Evolutionary conservation across 2,113 vertebrate genomes (phyloP).

Genomic region (Falcunculus frontatus): DNA sequence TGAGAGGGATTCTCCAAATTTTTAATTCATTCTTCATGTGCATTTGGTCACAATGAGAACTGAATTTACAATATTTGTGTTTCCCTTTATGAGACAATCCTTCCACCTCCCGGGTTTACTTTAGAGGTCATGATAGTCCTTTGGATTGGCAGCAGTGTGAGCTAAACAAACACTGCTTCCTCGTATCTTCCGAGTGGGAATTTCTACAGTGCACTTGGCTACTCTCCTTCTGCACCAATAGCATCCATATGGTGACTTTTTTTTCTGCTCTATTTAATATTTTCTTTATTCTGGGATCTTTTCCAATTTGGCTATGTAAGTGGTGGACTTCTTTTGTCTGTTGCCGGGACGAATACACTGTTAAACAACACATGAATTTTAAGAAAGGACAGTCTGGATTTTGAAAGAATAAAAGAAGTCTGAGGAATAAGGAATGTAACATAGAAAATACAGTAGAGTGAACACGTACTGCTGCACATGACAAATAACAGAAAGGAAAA

Average conservation of each 20-base stretch:
- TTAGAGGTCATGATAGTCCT: conserved; percentile 32
- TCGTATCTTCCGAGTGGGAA: conserved; percentile 39
- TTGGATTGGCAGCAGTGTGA: conserved; percentile 46
- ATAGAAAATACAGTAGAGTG: background rate
- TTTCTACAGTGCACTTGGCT: conserved; percentile 57
- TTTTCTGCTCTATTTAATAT: conserved; percentile 64
- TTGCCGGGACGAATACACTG: background rate
- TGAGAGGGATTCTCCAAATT: background rate
- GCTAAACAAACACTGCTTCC: conserved; percentile 51
- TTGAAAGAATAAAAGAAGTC: conserved; percentile 19
- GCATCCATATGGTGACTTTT: conserved; percentile 63
- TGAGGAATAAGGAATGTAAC: background rate
- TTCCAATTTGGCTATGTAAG: conserved; percentile 62
- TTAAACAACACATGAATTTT: conserved; percentile 36
- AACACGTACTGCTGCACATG: background rate
- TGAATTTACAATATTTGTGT: background rate
- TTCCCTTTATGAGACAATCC: background rate
- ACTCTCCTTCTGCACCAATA: conserved; percentile 59
- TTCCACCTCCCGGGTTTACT: conserved; percentile 34
- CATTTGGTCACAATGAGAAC: background rate
- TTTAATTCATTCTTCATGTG: background rate
- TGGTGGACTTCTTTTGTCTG: conserved; percentile 29
- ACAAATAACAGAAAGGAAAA: conserved; percentile 8
- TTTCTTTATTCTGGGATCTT: conserved; percentile 59
- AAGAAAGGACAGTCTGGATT: background rate